Base-by-base conservation (phyloP, 2,113 vertebrate species). In the Paramormyrops kingsleyae region DNA sequence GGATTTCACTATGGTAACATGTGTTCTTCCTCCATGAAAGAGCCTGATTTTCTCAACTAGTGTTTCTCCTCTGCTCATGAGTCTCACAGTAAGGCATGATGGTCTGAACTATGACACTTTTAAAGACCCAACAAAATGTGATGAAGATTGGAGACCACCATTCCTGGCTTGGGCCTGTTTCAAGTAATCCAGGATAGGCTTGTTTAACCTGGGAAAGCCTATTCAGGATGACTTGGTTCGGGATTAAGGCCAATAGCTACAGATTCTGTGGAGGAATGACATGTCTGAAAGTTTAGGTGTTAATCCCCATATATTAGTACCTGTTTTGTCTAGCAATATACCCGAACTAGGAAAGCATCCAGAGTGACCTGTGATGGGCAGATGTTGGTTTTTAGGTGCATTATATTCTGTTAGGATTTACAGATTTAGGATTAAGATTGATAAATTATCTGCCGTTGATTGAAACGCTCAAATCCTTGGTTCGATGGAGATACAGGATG, bases 111-210 rank as follows among this genome's bases (percentile, higher is more conserved):
- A 86, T 59, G 92, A 24, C 88, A 70, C 88, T 90, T 92, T 90
- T 92, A 92, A 90, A 93, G 90, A 92, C 92, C 90, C 89, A 90
- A 89, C 88, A 47, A 88, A n/a, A 91, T 88, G 91, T 46, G 89
- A 19, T 87, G 84, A 90, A 59, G 92, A 91, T 89, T 92, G 91
- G 90, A 80, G 87, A 93, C 91, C 90, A 91, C n/a, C 44, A 47
- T 84, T 87, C 59, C 91, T 91, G 96, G 96, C 95, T 91, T 95
- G 95, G 90, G 96, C 98, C 96, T 90, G 97, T 93, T 99, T 99
- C 98, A 99, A 99, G 97, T 99, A 99, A 98, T 99, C 98, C 98
- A 99, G 98, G 98, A 99, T 98, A 98, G 98, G 97, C 97, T 99
- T 98, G 97, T 95, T 92, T 93, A 94, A 96, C 94, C 93, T 92